Conservation (phyloP, 2,888 invertebrate species). For the Synergus umbraculus region DNA sequence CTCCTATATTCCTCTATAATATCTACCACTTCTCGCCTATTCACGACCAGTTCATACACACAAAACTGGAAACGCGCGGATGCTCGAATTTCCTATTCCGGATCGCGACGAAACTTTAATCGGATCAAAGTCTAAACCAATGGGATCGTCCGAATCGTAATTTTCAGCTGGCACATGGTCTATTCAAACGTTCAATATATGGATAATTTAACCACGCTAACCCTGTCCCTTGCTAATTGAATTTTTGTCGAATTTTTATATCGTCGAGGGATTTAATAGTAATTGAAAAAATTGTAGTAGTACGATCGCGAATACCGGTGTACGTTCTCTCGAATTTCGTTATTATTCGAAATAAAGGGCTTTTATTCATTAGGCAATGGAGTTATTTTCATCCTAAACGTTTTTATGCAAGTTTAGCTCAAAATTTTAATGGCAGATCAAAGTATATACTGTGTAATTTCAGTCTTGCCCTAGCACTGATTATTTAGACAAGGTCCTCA, state of each 20-base stretch:
- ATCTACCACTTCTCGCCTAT: slow-evolving; percentile 3
- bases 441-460: slow-evolving; percentile 26
- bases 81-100: slow-evolving; percentile 38
- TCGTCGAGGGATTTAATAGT: slow-evolving; percentile 27
- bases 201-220: slow-evolving; percentile 40
- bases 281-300: neutral
- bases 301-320: neutral
- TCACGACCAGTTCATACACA: slow-evolving; percentile 16
- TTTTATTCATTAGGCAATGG: neutral
- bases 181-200: slow-evolving; percentile 40
- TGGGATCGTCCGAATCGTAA: slow-evolving; percentile 28
- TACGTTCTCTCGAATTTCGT: neutral
- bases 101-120: slow-evolving; percentile 39
- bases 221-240: slow-evolving; percentile 27
- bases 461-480: neutral
- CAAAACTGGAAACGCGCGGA: slow-evolving; percentile 32
- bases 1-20: neutral
- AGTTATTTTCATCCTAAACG: neutral
- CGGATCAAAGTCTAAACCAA: slow-evolving; percentile 40
- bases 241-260: slow-evolving; percentile 17
- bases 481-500: slow-evolving; percentile 32
- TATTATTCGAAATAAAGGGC: neutral
- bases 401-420: neutral
- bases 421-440: no score
- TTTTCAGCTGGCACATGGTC: slow-evolving; percentile 26